Conservation (phyloP, 2,888 invertebrate species). For the Cephalotes varians region DNA sequence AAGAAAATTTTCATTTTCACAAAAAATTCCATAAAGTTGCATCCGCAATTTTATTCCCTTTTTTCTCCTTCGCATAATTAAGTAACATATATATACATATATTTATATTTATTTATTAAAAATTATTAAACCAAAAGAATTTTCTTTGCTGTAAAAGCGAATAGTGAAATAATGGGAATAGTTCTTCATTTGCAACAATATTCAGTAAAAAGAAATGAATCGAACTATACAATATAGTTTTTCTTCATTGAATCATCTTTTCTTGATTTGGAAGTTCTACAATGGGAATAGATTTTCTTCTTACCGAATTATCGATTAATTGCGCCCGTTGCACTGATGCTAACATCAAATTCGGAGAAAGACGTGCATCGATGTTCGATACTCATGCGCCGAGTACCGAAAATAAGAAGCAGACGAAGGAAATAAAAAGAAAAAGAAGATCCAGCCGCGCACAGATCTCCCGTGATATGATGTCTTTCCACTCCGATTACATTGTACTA, state of each 20-base stretch:
- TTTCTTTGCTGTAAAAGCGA: not conserved
- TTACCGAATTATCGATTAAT: conserved; percentile 2
- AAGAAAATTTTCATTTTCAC: conserved; percentile 1
- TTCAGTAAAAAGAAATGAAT: not conserved
- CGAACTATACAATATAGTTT: not conserved
- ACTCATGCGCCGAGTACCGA: not conserved
- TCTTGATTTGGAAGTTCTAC: not conserved
- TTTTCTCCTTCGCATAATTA: not conserved
- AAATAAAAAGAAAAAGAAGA: conserved; percentile 60
- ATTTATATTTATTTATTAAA: not conserved
- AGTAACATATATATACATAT: not conserved
- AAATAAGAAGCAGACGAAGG: not conserved
- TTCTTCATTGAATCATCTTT: not conserved
- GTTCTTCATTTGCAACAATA: not conserved
- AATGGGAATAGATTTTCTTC: not conserved
- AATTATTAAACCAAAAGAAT: not conserved
- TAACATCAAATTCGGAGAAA: not conserved
- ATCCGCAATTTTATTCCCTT: not conserved
- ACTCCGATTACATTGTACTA: conserved; percentile 81
- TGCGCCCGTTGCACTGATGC: not conserved
- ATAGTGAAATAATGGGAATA: not conserved
- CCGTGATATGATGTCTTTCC: conserved; percentile 62
- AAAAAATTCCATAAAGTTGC: not conserved
- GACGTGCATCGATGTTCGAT: not conserved
- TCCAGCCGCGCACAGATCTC: conserved; percentile 65